These are phyloP conservation scores for Dendropsophus ebraccatus DNA, from an alignment of 2,113 vertebrate genomes.

Conservation along the genomic window DNA sequence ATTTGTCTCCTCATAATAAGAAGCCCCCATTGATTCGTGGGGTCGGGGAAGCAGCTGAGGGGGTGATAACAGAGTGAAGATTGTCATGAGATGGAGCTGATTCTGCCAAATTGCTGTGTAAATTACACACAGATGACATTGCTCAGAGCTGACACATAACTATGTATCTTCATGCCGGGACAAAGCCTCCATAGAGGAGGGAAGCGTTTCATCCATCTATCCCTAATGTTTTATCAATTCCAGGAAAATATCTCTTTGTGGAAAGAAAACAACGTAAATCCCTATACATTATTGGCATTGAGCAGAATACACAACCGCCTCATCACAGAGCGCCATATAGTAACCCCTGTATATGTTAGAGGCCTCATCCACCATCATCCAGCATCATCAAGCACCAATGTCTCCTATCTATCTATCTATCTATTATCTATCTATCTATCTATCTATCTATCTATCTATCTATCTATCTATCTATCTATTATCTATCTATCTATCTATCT, in stretches of 20 bases:
- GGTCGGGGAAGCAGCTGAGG: conserved; percentile 76
- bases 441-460: not conserved
- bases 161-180: conserved; percentile 61
- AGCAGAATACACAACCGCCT: conserved; percentile 4
- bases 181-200: conserved; percentile 74
- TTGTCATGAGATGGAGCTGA: conserved; percentile 75
- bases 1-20: conserved; percentile 51
- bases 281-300: not conserved
- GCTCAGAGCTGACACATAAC: conserved; percentile 72
- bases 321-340: conserved; percentile 2
- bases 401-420: not conserved
- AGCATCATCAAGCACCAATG: not conserved
- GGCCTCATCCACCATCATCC: not conserved
- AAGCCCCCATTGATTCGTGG: conserved; percentile 69
- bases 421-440: not conserved
- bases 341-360: not conserved
- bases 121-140: conserved; percentile 78
- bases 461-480: not conserved
- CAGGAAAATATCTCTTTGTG: conserved; percentile 48
- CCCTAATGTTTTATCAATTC: conserved; percentile 1
- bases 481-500: not conserved
- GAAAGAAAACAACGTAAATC: conserved; percentile 7
- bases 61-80: conserved; percentile 70
- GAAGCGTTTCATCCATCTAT: conserved; percentile 8
- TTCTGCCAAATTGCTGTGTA: conserved; percentile 76